Evolutionary conservation across 2,113 vertebrate species (phyloP).

Genomic region (Phylloscopus whistleri): DNA sequence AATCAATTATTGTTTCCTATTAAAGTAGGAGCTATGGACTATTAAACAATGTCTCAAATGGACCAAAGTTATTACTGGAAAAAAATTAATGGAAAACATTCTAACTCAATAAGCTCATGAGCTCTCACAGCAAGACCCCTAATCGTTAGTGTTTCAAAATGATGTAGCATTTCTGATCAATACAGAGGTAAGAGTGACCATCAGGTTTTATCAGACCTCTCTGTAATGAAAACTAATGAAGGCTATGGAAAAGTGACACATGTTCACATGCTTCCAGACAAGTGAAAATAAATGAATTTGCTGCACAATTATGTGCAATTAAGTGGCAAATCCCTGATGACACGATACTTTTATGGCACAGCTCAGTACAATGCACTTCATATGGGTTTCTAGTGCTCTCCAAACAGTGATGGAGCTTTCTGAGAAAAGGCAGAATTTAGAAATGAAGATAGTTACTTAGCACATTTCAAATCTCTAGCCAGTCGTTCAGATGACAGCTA

Average conservation of each 20-base stretch:
- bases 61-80: slow-evolving; percentile 20
- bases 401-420: background rate
- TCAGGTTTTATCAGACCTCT: slow-evolving; percentile 5
- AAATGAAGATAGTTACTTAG: background rate
- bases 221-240: slow-evolving; percentile 29
- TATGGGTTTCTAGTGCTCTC: background rate
- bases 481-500: background rate
- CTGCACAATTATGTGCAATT: background rate
- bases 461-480: background rate
- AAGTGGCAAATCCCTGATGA: background rate
- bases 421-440: background rate
- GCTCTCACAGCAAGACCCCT: background rate
- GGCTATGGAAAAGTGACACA: slow-evolving; percentile 18
- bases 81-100: slow-evolving; percentile 49
- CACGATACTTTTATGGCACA: background rate
- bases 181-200: slow-evolving; percentile 23
- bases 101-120: background rate
- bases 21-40: slow-evolving; percentile 47
- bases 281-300: slow-evolving; percentile 22
- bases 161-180: slow-evolving; percentile 52
- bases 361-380: background rate
- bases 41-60: slow-evolving; percentile 45
- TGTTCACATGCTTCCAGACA: background rate
- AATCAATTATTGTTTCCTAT: slow-evolving; percentile 54
- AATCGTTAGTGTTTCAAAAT: slow-evolving; percentile 21